Evolutionary conservation across 2,113 vertebrate genomes (phyloP), one percentile per base, ranked within the genome.

Genomic region (Leptodactylus fuscus): DNA sequence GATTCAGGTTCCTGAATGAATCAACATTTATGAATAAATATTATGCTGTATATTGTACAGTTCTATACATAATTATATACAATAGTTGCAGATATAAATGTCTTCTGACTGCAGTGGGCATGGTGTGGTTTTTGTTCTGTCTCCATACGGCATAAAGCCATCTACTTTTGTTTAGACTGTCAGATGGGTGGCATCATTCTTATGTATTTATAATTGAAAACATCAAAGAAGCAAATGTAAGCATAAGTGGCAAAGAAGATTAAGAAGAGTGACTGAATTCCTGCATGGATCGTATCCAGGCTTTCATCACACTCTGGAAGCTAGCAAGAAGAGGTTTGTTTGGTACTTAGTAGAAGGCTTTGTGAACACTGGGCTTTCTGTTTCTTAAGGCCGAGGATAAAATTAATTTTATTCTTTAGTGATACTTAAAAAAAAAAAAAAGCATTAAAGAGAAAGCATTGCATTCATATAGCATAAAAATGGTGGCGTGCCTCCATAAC

Each of bases 221-320:
- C 78, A 81, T 81, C 55, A 81, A 81, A 81, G 55, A 51, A 60
- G 36, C 5, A 81, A 62, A 62, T 22, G 48, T 78, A 80, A 24
- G 53, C 77, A 44, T 20, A 34, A 55, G 78, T 62, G 53, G 34
- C 55, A 80, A 80, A 80, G 77, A 80, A 80, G 53, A 58, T 80
- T 38, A 80, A 38, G 18, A 29, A 20, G 49, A 78, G 48, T 53
- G 46, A 44, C 24, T 27, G 29, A 41, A 41, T 71, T 41, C 69
- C 24, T 29, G 32, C 46, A 12, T 44, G 49, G 22, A 13, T 24
- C 27, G 53, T 44, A 41, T 80, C 44, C 55, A 44, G 34, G 22
- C 34, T 38, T 62, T 60, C 34, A 80, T 60, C 34, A 53, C 29
- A 20, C 13, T 38, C 51, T 73, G 38, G 70, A 24, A 73, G 29